Conservation (phyloP, 2,113 vertebrate genomes). For the Nothobranchius furzeri region DNA sequence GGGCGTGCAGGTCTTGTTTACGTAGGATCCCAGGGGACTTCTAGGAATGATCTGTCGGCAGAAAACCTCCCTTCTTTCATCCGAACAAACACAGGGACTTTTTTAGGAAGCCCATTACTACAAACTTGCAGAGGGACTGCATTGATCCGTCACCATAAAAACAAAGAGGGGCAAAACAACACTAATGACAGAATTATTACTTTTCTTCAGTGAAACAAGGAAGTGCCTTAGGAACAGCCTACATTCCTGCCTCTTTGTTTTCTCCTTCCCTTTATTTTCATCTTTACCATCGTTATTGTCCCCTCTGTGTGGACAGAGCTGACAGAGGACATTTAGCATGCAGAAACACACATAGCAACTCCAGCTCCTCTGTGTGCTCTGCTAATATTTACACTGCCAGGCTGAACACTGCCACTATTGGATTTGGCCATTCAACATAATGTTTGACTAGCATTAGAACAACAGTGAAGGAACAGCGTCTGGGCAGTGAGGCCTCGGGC, state of each 20-base stretch:
- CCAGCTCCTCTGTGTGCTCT: constrained; percentile 85
- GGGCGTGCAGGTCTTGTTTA: constrained; percentile 28
- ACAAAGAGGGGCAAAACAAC: constrained; percentile 35
- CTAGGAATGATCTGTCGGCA: constrained; percentile 34
- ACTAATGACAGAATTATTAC: constrained; percentile 46
- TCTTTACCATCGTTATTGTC: constrained; percentile 67
- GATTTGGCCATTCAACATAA: constrained; percentile 84
- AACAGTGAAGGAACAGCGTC: constrained; percentile 78
- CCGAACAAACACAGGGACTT: constrained; percentile 18
- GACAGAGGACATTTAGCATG: constrained; percentile 78
- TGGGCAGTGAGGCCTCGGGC: constrained; percentile 67
- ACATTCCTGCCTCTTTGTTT: constrained; percentile 64
- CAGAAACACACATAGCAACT: constrained; percentile 90
- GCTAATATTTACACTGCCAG: constrained; percentile 92
- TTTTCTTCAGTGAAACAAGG: constrained; percentile 71
- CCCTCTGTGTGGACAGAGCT: constrained; percentile 67
- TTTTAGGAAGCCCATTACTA: constrained; percentile 14
- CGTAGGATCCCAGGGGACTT: constrained; percentile 34
- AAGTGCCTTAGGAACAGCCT: constrained; percentile 43
- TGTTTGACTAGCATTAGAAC: constrained; percentile 88
- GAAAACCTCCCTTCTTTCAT: constrained; percentile 33
- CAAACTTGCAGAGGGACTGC: constrained; percentile 6
- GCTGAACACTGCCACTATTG: constrained; percentile 86
- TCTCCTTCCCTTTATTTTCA: constrained; percentile 43
- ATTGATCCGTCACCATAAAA: constrained; percentile 18